Percentiles rank a stretch among this genome's conserved stretches.
Evolutionary conservation across 2,888 invertebrate species (phyloP).

Genomic region (Cyclophora punctaria): DNA sequence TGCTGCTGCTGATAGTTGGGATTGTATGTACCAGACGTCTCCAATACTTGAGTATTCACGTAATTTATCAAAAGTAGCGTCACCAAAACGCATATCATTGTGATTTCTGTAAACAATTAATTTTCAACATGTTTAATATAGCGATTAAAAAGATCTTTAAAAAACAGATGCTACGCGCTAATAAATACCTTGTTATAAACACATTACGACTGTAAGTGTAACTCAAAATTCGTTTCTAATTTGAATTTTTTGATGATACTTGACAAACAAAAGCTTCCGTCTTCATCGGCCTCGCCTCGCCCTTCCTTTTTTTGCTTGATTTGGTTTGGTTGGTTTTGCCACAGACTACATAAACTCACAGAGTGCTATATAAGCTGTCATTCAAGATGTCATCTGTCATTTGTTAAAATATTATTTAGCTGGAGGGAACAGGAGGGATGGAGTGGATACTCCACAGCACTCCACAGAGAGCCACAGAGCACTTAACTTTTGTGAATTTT

Average conservation of each 20-base stretch:
- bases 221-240: slow-evolving; percentile 28
- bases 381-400: too few species aligned
- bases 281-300: slow-evolving; percentile 37
- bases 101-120: slow-evolving; percentile 26
- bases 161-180: too few species aligned
- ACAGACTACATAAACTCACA: too few species aligned
- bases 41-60: slow-evolving; percentile 48
- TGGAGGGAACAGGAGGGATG: too few species aligned
- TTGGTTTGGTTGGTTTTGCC: too few species aligned
- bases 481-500: too few species aligned
- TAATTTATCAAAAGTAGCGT: slow-evolving; percentile 36
- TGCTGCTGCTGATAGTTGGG: slow-evolving; percentile 49
- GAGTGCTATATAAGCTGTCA: too few species aligned
- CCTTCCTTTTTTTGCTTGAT: slow-evolving; percentile 19
- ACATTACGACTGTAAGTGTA: slow-evolving; percentile 19
- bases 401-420: too few species aligned
- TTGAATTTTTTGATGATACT: slow-evolving; percentile 31
- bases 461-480: too few species aligned
- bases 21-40: slow-evolving; percentile 42
- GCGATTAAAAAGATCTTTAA: too few species aligned
- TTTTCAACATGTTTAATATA: not conserved
- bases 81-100: slow-evolving; percentile 49
- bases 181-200: slow-evolving; percentile 10
- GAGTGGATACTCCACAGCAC: too few species aligned
- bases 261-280: slow-evolving; percentile 15